These are phyloP conservation scores for Solen grandis DNA, from an alignment of 1,140 invertebrate species.

Conservation along the genomic window DNA sequence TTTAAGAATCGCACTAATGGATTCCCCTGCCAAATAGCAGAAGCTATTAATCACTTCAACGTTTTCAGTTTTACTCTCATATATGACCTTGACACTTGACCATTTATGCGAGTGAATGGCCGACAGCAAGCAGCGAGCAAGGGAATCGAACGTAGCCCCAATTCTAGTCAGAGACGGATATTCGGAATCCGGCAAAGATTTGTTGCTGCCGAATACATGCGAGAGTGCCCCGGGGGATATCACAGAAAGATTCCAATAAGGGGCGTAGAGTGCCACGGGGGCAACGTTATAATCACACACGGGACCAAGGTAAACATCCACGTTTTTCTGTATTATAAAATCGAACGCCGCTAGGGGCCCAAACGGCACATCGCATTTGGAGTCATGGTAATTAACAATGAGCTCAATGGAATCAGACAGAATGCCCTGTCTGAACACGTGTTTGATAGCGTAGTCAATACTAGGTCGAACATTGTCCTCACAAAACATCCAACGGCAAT, in stretches of 20 bases:
- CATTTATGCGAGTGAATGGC: conserved; percentile 85
- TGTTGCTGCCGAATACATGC: conserved; percentile 85
- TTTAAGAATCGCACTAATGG: too few relatives aligned
- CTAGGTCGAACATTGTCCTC: conserved; percentile 60
- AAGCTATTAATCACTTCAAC: conserved; percentile 82
- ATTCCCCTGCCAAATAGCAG: conserved; percentile 71
- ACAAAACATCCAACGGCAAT: conserved; percentile 54
- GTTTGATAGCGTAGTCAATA: conserved; percentile 68
- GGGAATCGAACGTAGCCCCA: conserved; percentile 85
- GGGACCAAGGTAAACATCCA: conserved; percentile 93
- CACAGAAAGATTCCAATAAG: conserved; percentile 92
- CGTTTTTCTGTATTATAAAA: conserved; percentile 68
- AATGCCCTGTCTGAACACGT: conserved; percentile 46
- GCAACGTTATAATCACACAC: conserved; percentile 95
- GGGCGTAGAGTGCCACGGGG: conserved; percentile 91
- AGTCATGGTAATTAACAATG: conserved; percentile 62
- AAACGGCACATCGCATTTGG: conserved; percentile 71
- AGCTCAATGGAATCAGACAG: conserved; percentile 58
- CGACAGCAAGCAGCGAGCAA: conserved; percentile 86
- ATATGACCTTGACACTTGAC: conserved; percentile 87
- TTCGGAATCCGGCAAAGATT: conserved; percentile 52
- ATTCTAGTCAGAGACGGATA: conserved; percentile 71
- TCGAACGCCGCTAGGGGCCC: conserved; percentile 73
- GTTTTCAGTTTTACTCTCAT: conserved; percentile 85
- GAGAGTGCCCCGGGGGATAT: conserved; percentile 92